A percentile compares a stretch with the other conserved stretches of the same genome.
Conservation (phyloP, 2,797 vertebrate species). For the Tiaroga cobitis region DNA sequence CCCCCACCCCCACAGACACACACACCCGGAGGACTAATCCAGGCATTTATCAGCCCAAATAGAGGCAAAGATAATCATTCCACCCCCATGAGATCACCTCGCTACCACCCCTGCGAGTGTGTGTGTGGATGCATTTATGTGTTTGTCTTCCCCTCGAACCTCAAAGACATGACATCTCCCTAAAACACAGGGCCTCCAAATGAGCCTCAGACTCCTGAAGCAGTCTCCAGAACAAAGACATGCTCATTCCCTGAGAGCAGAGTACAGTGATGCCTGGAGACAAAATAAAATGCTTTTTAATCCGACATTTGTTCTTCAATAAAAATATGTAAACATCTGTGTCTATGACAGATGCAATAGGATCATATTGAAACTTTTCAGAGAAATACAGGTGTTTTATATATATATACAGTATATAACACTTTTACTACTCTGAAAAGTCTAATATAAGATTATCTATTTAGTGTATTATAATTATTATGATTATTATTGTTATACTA, state of each 20-base stretch:
- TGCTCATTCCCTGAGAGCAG: background rate
- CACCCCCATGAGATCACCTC: conserved; percentile 70
- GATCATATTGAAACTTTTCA: background rate
- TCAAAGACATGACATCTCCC: conserved; percentile 38
- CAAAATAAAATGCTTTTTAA: background rate
- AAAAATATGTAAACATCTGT: no score
- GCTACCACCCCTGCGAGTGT: conserved; percentile 53
- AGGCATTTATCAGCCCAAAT: conserved; percentile 65
- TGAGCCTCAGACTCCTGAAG: conserved; percentile 13
- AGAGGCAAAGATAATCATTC: conserved; percentile 70
- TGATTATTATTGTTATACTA: background rate
- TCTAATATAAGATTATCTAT: background rate
- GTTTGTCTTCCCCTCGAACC: conserved; percentile 43
- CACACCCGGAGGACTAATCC: conserved; percentile 63
- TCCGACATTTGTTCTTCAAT: background rate
- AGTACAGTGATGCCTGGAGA: background rate
- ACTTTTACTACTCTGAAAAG: background rate
- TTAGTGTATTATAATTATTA: background rate
- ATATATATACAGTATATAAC: no score
- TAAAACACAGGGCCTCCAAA: conserved; percentile 25
- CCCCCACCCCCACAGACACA: conserved; percentile 24
- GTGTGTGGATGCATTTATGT: conserved; percentile 43
- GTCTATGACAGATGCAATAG: background rate
- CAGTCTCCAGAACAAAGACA: conserved; percentile 17
- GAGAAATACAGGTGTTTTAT: background rate